Conservation (phyloP, 2,888 invertebrate genomes). For the Ceramica pisi region DNA sequence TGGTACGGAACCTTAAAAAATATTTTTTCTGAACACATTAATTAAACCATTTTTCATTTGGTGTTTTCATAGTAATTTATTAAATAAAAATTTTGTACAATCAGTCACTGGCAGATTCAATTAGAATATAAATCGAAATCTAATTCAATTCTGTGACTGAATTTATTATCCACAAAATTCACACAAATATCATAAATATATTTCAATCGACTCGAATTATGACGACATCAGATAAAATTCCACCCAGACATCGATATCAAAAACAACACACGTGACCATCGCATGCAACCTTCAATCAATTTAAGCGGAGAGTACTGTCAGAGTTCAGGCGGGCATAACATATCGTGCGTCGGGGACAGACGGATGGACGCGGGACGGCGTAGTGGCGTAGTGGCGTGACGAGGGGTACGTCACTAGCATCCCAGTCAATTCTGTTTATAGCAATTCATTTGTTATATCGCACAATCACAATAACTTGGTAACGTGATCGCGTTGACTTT, state of each 20-base stretch:
- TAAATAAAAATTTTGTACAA: neutral
- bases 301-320: slow-evolving; percentile 71
- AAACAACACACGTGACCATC: slow-evolving; percentile 51
- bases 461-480: slow-evolving; percentile 57
- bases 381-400: slow-evolving; percentile 72
- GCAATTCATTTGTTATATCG: slow-evolving; percentile 65
- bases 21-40: neutral
- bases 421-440: slow-evolving; percentile 69
- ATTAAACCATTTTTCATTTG: too few relatives aligned
- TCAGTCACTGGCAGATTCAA: neutral
- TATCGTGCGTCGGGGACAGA: slow-evolving; percentile 77
- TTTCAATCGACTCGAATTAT: neutral
- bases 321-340: slow-evolving; percentile 79
- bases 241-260: slow-evolving; percentile 37
- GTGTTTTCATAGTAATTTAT: neutral
- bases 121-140: neutral
- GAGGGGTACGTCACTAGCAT: slow-evolving; percentile 76
- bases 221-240: neutral
- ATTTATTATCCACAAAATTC: neutral
- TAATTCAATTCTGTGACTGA: neutral
- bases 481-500: slow-evolving; percentile 54
- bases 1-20: too few relatives aligned
- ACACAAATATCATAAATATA: neutral
- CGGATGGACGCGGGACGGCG: slow-evolving; percentile 61
- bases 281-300: slow-evolving; percentile 74